Evolutionary conservation across 53 echinoderm and acorn worm genomes (phyloP).

Genomic region (Paelopatides confundens): DNA sequence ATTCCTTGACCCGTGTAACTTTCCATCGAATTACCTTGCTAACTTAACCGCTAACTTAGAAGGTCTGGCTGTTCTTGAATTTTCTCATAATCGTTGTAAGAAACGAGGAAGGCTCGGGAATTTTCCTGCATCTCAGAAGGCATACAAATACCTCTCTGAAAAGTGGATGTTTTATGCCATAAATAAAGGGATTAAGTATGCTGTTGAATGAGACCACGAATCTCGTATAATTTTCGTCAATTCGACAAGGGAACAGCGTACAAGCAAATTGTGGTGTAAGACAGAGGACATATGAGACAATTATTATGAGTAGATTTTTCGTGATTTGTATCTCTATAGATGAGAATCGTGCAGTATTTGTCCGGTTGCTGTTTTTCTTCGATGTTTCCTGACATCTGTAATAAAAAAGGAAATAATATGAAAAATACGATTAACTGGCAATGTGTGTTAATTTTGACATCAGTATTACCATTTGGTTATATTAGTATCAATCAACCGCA

Average conservation of each 20-base stretch:
- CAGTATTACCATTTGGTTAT: too few relatives aligned
- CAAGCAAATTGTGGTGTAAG: background rate
- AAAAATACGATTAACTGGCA: too few relatives aligned
- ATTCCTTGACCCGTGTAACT: too few relatives aligned
- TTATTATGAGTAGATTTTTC: background rate
- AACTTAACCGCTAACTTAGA: too few relatives aligned
- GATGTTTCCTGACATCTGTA: background rate
- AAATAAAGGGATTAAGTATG: background rate
- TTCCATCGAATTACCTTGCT: too few relatives aligned
- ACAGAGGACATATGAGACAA: background rate
- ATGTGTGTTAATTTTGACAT: too few relatives aligned
- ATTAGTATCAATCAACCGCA: too few relatives aligned
- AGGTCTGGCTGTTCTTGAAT: too few relatives aligned
- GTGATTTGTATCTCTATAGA: background rate
- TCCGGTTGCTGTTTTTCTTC: background rate
- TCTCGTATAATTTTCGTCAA: background rate
- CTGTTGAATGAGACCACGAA: background rate
- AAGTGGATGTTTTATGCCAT: conserved; percentile 3
- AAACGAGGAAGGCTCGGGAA: background rate
- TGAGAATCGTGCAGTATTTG: background rate
- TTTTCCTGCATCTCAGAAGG: background rate
- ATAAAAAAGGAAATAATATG: too few relatives aligned
- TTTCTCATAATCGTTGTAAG: background rate
- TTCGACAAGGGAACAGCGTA: background rate
- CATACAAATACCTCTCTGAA: background rate